phyloP scores from a whole-genome alignment of 1,140 invertebrate species.

The Procambarus virginalis region DNA sequence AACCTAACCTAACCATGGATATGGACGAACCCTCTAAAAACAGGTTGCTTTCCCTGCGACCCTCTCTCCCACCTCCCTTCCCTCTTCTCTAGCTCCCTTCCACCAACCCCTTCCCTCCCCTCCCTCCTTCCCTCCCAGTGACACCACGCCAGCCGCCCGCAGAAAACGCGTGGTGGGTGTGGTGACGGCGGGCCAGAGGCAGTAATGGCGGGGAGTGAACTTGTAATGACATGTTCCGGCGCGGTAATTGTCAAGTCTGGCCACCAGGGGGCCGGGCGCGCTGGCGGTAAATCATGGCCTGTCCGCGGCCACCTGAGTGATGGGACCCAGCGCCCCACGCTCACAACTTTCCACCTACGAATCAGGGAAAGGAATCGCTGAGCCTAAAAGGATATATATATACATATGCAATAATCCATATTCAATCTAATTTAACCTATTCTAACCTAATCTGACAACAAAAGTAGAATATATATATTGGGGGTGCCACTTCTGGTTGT shows the following conservation, averaged over 20 bases:
- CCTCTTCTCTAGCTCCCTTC: neutral
- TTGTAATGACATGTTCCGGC: slow-evolving; percentile 61
- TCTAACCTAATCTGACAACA: too few relatives aligned
- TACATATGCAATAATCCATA: too few relatives aligned
- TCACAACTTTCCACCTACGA: neutral
- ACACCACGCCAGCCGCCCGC: neutral
- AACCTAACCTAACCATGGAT: neutral
- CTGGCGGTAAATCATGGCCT: slow-evolving; percentile 62
- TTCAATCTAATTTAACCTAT: too few relatives aligned
- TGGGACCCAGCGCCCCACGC: slow-evolving; percentile 10
- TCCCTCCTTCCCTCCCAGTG: neutral
- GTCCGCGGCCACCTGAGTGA: slow-evolving; percentile 51
- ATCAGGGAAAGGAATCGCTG: neutral
- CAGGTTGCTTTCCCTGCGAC: neutral
- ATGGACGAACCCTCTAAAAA: too few relatives aligned
- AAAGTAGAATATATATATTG: too few relatives aligned
- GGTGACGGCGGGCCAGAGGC: neutral
- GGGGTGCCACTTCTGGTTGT: too few relatives aligned
- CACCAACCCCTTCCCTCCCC: neutral
- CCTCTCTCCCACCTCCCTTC: neutral
- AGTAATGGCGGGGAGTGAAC: slow-evolving; percentile 27
- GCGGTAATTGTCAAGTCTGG: slow-evolving; percentile 54
- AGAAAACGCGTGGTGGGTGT: neutral
- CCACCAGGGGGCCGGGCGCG: slow-evolving; percentile 40
- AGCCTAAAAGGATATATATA: too few relatives aligned